Conservation (phyloP, 64 coral and sea anemone species). For the Porites australiensis region DNA sequence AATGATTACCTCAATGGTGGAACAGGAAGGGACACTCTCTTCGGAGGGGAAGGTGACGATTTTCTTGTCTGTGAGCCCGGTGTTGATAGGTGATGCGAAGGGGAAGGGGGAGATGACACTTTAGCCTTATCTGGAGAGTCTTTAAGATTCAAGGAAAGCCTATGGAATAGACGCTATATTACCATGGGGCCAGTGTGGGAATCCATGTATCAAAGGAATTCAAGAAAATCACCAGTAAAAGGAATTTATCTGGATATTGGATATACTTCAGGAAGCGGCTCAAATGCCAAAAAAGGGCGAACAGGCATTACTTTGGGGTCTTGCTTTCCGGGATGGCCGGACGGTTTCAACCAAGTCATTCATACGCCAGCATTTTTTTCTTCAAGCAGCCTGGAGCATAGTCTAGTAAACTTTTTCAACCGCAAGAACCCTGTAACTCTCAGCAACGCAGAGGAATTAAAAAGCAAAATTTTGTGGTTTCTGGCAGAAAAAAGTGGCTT, state of each 20-base stretch:
- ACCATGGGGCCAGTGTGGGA: not conserved
- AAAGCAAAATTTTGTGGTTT: not conserved
- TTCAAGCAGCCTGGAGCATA: not conserved
- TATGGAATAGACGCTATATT: not conserved
- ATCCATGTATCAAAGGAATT: not conserved
- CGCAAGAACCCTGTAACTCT: not conserved
- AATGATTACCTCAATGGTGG: slow-evolving; percentile 29
- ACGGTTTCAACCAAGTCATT: not conserved
- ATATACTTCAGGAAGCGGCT: not conserved
- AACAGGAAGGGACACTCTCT: slow-evolving; percentile 2
- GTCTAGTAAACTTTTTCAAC: not conserved
- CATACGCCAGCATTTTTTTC: not conserved
- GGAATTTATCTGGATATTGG: slow-evolving; percentile 37
- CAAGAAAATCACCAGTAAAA: slow-evolving; percentile 4
- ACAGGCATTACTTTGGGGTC: not conserved
- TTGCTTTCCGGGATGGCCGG: slow-evolving; percentile 3
- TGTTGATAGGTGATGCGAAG: not conserved
- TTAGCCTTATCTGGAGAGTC: not conserved
- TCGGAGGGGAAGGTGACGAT: slow-evolving; percentile 31
- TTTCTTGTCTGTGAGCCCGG: not conserved
- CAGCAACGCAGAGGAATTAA: not conserved
- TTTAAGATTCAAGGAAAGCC: not conserved
- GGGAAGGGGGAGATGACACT: not conserved
- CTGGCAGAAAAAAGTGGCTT: not conserved
- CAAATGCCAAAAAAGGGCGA: not conserved